Base-by-base conservation (phyloP, 1,140 invertebrate species). In the Kradibia gibbosae region DNA sequence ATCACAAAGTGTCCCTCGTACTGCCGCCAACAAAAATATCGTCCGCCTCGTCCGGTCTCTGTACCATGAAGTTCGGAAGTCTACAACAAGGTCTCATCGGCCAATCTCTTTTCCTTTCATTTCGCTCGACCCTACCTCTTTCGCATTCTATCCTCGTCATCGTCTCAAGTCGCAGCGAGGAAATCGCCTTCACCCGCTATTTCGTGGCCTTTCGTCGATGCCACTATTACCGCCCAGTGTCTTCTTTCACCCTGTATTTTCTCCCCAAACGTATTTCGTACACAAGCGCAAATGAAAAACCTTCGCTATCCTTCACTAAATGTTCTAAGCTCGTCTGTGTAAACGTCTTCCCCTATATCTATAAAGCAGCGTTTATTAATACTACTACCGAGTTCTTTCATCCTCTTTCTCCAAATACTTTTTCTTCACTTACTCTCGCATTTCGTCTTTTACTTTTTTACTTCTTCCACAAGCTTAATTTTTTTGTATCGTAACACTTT, bases 61-160 rank as follows among this genome's bases (percentile, higher is more conserved):
- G 28, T 25, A 53, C 4, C 34, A 36, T 45, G 0, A 73, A 73
- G 7, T 73, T 73, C 31, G 25, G 17, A 73, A 73, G 48, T 28
- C n/a, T 53, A 50, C 70, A 45, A 70, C 36, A n/a, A 13, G 42
- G 39, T 70, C 70, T 50, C 71, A 60, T 72, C 70, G 39, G 7
- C 42, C 25, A 72, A 48, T 20, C 70, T 50, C 70, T 72, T 45
- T 57, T 60, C 55, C 36, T n/a, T 53, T 67, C 34, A 67, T 74
- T 74, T 60, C 10, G 1, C 34, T 60, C 55, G 10, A 55, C 20
- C 20, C 8, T 22, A 8, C 1, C 7, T 77, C 25, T 31, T 22
- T 65, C 60, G n/a, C 11, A 42, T 57, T 77, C 74, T 42, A 13
- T 48, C 74, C 74, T 31, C 74, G 57, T 65, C 34, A 65, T 31